These are phyloP conservation scores for Planococcus citri DNA, from an alignment of 1,140 invertebrate species.

Conservation along the genomic window DNA sequence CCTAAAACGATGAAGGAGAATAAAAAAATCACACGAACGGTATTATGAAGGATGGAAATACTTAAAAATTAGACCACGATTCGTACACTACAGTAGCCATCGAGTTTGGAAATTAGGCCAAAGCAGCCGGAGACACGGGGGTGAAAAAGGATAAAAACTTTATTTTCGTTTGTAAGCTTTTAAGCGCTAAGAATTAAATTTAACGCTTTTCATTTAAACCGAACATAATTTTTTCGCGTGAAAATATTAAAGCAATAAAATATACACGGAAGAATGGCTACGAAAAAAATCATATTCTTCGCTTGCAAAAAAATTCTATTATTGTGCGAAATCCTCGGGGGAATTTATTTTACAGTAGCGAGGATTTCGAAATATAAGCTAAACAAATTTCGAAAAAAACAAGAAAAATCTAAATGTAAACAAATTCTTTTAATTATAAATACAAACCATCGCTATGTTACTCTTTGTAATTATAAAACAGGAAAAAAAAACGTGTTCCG, in stretches of 20 bases:
- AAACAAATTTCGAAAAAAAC: background rate
- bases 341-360: background rate
- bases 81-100: no score
- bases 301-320: slow-evolving; percentile 8
- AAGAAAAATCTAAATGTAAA: background rate
- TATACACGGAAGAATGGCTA: background rate
- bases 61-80: no score
- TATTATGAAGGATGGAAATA: no score
- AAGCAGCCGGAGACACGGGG: no score
- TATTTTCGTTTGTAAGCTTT: background rate
- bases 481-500: background rate
- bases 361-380: background rate
- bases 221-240: background rate
- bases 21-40: no score
- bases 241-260: slow-evolving; percentile 8
- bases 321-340: background rate
- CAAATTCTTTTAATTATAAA: slow-evolving; percentile 1
- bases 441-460: background rate
- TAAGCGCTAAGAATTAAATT: background rate
- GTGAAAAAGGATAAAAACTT: no score
- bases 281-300: slow-evolving; percentile 4
- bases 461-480: background rate
- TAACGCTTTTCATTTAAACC: background rate
- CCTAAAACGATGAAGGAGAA: no score
- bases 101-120: no score